Conservation (phyloP, 2,113 vertebrate genomes). For the Limnothrissa miodon region DNA sequence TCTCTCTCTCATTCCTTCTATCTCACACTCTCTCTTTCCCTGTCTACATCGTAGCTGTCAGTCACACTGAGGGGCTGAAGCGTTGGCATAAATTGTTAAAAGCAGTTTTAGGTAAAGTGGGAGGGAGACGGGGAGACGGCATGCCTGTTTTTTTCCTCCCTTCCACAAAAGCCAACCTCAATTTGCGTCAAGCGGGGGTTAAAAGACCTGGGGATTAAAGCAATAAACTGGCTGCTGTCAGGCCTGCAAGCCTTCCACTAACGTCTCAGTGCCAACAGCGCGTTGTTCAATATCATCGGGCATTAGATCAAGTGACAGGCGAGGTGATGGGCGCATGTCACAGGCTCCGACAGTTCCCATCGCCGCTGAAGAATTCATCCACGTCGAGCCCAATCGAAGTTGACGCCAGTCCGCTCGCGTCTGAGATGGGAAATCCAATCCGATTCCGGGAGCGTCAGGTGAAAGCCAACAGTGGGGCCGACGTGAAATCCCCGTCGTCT, state of each 20-base stretch:
- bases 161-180: slow-evolving; percentile 90
- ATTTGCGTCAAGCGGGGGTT: slow-evolving; percentile 97
- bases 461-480: slow-evolving; percentile 32
- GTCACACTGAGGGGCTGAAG: slow-evolving; percentile 80
- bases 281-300: slow-evolving; percentile 98
- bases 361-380: slow-evolving; percentile 91
- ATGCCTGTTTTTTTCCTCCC: slow-evolving; percentile 65
- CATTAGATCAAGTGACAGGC: slow-evolving; percentile 91
- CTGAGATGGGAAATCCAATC: slow-evolving; percentile 76
- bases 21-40: slow-evolving; percentile 33
- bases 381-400: slow-evolving; percentile 82
- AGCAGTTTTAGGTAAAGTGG: slow-evolving; percentile 79
- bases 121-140: slow-evolving; percentile 76
- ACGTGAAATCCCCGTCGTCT: slow-evolving; percentile 32
- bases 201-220: slow-evolving; percentile 97
- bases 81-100: slow-evolving; percentile 85
- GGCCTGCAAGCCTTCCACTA: slow-evolving; percentile 83
- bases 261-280: slow-evolving; percentile 90
- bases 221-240: slow-evolving; percentile 98
- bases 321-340: slow-evolving; percentile 92
- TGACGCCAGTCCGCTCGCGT: slow-evolving; percentile 79
- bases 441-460: slow-evolving; percentile 47
- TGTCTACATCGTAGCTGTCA: slow-evolving; percentile 75
- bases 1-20: background rate
- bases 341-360: slow-evolving; percentile 86